phyloP scores from a whole-genome alignment of 2,797 vertebrate species.

The Mormyrus proboscirostris region DNA sequence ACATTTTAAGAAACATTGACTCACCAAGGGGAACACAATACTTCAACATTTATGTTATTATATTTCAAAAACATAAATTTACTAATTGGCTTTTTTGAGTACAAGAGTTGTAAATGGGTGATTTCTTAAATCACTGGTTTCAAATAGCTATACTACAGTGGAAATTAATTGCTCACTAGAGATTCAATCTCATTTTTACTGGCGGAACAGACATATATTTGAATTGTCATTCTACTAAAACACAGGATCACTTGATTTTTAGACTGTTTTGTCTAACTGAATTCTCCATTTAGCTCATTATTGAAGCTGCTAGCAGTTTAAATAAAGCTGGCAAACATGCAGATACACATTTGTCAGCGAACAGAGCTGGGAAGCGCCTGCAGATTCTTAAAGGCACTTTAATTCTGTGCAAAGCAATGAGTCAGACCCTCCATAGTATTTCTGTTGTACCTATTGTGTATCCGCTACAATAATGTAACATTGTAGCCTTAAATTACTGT shows the following conservation, averaged over 20 bases:
- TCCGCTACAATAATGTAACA: not conserved
- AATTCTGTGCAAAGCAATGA: not conserved
- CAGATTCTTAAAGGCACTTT: not conserved
- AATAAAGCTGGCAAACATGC: not conserved
- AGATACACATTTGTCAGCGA: not conserved
- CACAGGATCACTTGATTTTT: not conserved
- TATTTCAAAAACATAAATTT: not conserved
- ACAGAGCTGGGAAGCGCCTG: not conserved
- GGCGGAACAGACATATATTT: not conserved
- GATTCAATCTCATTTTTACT: not conserved
- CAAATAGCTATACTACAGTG: not conserved
- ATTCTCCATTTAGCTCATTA: not conserved
- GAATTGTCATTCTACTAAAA: not conserved
- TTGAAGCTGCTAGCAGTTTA: not conserved
- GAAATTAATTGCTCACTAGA: not conserved
- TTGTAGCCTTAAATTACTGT: not conserved
- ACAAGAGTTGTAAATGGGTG: not conserved
- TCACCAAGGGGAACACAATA: not conserved
- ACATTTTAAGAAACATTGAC: not conserved
- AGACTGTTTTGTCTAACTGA: not conserved
- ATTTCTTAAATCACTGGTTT: not conserved
- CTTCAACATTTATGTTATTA: not conserved
- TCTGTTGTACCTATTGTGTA: not conserved
- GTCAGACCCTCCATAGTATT: not conserved
- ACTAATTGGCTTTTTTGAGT: not conserved